These are phyloP conservation scores for Pelodytes ibericus DNA, from an alignment of 2,797 vertebrate species.

Conservation along the genomic window DNA sequence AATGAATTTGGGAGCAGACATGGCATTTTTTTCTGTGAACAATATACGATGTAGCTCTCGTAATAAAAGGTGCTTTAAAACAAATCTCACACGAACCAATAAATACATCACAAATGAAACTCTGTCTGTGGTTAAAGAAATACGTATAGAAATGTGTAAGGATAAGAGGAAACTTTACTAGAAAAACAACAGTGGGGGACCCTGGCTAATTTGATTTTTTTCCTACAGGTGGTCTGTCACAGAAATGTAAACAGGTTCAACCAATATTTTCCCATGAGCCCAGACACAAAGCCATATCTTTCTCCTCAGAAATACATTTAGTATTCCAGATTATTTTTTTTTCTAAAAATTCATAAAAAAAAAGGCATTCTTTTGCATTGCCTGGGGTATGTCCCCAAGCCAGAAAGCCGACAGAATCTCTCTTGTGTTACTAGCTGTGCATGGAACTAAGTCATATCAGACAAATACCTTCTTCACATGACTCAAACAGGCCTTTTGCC, in stretches of 20 bases:
- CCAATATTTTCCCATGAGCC: constrained; percentile 72
- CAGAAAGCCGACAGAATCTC: constrained; percentile 83
- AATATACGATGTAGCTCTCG: too few relatives aligned
- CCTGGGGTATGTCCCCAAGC: constrained; percentile 83
- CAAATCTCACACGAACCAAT: too few relatives aligned
- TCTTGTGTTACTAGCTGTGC: constrained; percentile 86
- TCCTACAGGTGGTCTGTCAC: constrained; percentile 93
- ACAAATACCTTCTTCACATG: constrained; percentile 83
- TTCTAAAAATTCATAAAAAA: constrained; percentile 84
- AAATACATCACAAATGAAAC: too few relatives aligned
- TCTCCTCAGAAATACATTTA: constrained; percentile 78
- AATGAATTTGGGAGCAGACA: too few relatives aligned
- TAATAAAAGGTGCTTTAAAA: too few relatives aligned
- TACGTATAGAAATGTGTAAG: background rate
- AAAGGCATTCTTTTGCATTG: constrained; percentile 80
- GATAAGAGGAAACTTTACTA: constrained; percentile 78
- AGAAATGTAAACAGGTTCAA: constrained; percentile 89
- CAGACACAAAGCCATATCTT: constrained; percentile 77
- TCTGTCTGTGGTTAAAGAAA: too few relatives aligned
- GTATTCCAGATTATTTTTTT: constrained; percentile 77
- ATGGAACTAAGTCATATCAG: constrained; percentile 81
- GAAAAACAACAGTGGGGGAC: constrained; percentile 85
- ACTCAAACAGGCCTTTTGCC: constrained; percentile 83
- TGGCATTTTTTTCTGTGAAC: too few relatives aligned
- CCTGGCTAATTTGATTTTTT: constrained; percentile 93